Conservation (phyloP, 37 sponge, comb jelly and placozoan species). For the Amphimedon queenslandica region DNA sequence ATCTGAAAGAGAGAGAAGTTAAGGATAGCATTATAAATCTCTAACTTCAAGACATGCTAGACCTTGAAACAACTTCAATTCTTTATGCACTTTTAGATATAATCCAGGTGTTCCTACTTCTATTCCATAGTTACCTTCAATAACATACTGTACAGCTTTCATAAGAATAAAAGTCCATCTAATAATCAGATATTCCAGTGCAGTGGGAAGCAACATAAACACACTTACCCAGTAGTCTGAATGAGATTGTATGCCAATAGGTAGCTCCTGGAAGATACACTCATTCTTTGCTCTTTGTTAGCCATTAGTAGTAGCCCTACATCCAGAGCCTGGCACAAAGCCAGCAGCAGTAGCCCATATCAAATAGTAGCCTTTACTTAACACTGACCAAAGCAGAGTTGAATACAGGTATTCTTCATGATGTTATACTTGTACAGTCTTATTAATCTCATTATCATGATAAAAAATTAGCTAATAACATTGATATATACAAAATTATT, state of each 20-base stretch:
- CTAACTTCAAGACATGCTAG: conserved; percentile 74
- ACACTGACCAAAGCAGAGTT: no score
- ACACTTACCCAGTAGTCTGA: conserved; percentile 48
- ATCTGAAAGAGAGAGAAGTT: background rate
- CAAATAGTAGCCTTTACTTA: no score
- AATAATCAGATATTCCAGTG: no score
- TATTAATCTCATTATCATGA: background rate
- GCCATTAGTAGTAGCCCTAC: no score
- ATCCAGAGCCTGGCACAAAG: no score
- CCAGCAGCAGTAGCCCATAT: no score
- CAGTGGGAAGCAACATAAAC: background rate
- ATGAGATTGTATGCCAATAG: conserved; percentile 65
- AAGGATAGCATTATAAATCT: background rate
- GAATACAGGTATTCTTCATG: no score
- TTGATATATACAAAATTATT: background rate
- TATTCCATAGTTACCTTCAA: no score
- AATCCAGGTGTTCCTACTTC: conserved; percentile 52
- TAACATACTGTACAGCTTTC: no score
- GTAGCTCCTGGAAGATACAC: conserved; percentile 46
- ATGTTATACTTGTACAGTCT: no score
- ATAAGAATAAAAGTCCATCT: no score
- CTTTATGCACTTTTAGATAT: conserved; percentile 14
- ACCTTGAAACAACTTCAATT: conserved; percentile 55
- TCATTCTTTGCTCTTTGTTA: no score
- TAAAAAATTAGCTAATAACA: background rate